Evolutionary conservation across 2,888 invertebrate genomes (phyloP), one percentile per base, ranked within the genome.

Genomic region (Limenitis camilla): DNA sequence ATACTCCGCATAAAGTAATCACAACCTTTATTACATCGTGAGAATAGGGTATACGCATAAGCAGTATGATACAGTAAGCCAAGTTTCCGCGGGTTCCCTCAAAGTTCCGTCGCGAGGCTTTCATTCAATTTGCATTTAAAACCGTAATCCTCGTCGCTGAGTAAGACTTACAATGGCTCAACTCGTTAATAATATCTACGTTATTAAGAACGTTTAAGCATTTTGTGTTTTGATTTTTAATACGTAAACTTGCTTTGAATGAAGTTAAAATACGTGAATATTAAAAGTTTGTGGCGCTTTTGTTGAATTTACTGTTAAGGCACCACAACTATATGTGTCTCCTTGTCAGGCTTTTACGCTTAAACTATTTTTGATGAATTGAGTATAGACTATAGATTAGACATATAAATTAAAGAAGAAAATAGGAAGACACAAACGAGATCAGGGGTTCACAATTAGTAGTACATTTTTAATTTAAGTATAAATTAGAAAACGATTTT

Each of bases 91-190:
- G 56, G 61, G 60, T 61, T 63, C 59, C 68, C 58, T 64, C 67
- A 61, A 72, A 77, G 69, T 75, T 78, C 72, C 72, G 69, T 74
- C 68, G 61, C 40, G 61, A 66, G 72, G 74, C 71, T 76, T 59
- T 61, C 49, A 49, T 53, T 76, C 73, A 78, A 81, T 81, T 81
- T 60, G 52, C 61, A 59, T 60, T 58, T 59, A 58, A 55, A 62
- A 52, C 60, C 60, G 62, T 76, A 74, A 75, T 74, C 75, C 72
- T 55, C 56, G 50, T 41, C 53, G 60, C 54, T 56, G 63, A 63
- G 61, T 60, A 61, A 62, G 61, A 60, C 60, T 62, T 61, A 60
- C 58, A 61, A 58, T 61, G 53, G 52, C 42, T 57, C 47, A 44
- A 59, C 45, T 56, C 59, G 52, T 55, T 57, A 52, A 58, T 55